Evolutionary conservation across 2,797 vertebrate genomes (phyloP).

Genomic region (Alca torda): DNA sequence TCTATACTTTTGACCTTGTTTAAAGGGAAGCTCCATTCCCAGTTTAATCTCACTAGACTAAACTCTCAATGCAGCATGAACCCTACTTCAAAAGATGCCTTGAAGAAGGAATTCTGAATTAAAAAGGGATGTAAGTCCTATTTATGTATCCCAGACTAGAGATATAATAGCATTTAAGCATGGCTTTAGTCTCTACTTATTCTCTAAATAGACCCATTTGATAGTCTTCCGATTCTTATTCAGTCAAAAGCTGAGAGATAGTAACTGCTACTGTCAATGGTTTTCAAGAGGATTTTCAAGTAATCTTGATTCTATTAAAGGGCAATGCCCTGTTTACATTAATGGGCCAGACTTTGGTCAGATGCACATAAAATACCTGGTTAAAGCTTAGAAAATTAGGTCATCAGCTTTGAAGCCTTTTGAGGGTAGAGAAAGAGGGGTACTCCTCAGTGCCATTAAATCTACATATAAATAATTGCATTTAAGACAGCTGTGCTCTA

Average conservation of each 20-base stretch:
- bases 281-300: background rate
- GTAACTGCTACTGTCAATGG: background rate
- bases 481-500: background rate
- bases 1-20: background rate
- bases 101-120: background rate
- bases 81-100: background rate
- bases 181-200: background rate
- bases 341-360: background rate
- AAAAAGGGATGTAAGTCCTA: background rate
- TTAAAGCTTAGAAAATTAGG: background rate
- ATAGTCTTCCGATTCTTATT: constrained; percentile 18
- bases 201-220: background rate
- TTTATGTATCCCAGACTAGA: background rate
- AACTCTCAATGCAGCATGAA: background rate
- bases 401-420: background rate
- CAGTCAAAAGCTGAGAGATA: background rate
- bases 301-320: background rate
- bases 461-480: background rate
- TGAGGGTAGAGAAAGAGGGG: background rate
- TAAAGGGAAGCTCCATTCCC: background rate
- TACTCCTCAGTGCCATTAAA: background rate
- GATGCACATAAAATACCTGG: background rate
- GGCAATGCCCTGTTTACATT: constrained; percentile 4
- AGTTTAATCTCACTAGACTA: background rate
- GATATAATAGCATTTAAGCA: background rate